Conservation (phyloP, 1,140 invertebrate genomes). For the Holotrichia oblita region DNA sequence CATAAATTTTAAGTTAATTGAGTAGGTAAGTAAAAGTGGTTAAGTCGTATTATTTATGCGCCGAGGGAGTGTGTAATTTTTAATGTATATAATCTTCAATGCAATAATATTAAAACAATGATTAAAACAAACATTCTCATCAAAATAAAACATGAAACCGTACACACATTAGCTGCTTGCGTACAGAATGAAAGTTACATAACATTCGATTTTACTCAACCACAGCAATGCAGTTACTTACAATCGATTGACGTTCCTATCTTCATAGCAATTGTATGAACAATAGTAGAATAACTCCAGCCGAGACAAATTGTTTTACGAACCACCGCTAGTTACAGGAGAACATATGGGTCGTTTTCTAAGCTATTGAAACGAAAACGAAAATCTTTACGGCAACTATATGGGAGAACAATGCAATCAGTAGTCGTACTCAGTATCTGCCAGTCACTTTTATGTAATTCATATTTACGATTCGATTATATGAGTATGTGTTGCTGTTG, state of each 20-base stretch:
- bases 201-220: too few species aligned
- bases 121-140: too few species aligned
- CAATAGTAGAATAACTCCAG: background rate
- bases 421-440: slow-evolving; percentile 6
- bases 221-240: background rate
- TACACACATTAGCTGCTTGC: too few species aligned
- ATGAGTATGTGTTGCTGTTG: background rate
- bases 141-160: too few species aligned
- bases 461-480: slow-evolving; percentile 12
- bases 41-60: too few species aligned
- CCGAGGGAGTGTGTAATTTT: too few species aligned
- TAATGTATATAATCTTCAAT: too few species aligned
- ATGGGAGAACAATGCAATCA: slow-evolving; percentile 13
- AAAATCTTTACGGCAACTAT: background rate
- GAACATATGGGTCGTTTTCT: background rate
- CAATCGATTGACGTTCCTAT: background rate
- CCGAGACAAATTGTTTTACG: background rate
- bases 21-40: too few species aligned
- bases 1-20: too few species aligned
- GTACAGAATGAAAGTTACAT: too few species aligned
- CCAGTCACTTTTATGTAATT: slow-evolving; percentile 8
- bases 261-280: background rate
- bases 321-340: background rate
- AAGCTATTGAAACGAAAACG: slow-evolving; percentile 8
- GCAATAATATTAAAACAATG: too few species aligned